Evolutionary conservation across 2,888 invertebrate genomes (phyloP).

Genomic region (Dorcus hopei): DNA sequence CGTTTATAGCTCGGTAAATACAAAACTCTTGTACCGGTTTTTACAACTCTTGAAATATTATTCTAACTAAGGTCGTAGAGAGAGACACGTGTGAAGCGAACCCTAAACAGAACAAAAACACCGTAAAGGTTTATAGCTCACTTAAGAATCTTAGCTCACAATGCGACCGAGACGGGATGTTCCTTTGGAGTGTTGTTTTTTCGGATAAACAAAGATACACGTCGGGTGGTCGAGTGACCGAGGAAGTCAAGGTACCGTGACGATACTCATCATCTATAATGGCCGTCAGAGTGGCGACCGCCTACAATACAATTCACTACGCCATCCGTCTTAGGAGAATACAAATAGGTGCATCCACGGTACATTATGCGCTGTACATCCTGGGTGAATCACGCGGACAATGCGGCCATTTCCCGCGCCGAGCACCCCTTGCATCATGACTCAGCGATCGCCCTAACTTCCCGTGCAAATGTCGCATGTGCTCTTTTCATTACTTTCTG

Average conservation of each 20-base stretch:
- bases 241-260: slow-evolving; percentile 32
- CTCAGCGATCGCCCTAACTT: slow-evolving; percentile 25
- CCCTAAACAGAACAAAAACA: slow-evolving; percentile 34
- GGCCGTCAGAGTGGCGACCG: not conserved
- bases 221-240: slow-evolving; percentile 5
- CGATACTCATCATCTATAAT: slow-evolving; percentile 31
- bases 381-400: slow-evolving; percentile 46
- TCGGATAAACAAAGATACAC: slow-evolving; percentile 11
- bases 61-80: slow-evolving; percentile 12
- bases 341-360: slow-evolving; percentile 44
- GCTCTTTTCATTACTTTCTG: slow-evolving; percentile 21
- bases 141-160: slow-evolving; percentile 27
- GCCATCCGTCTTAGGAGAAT: slow-evolving; percentile 31
- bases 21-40: no score
- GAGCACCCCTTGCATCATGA: slow-evolving; percentile 22
- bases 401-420: slow-evolving; percentile 41
- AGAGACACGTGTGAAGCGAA: slow-evolving; percentile 32
- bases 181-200: slow-evolving; percentile 4
- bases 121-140: slow-evolving; percentile 36
- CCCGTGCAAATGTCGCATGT: slow-evolving; percentile 30
- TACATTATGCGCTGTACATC: slow-evolving; percentile 44
- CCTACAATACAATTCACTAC: slow-evolving; percentile 34
- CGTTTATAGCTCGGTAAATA: slow-evolving; percentile 19
- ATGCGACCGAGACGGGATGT: slow-evolving; percentile 5
- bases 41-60: slow-evolving; percentile 22